Percentiles rank a stretch among this genome's conserved stretches.
Conservation (phyloP, 2,797 vertebrate genomes). For the Thalassophryne amazonica region DNA sequence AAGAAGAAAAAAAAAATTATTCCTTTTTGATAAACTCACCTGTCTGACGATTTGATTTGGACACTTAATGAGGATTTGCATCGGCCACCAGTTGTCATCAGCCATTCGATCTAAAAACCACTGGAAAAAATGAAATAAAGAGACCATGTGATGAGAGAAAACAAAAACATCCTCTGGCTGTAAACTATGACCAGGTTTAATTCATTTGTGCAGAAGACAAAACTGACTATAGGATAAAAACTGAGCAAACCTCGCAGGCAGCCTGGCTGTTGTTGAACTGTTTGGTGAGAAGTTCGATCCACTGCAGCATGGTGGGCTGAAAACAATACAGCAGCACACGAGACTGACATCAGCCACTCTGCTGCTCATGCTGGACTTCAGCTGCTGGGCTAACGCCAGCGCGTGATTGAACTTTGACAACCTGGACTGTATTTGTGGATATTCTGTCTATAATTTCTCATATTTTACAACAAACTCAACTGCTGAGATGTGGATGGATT, state of each 20-base stretch:
- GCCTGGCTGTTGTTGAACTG: slow-evolving; percentile 99
- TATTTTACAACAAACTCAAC: too few relatives aligned
- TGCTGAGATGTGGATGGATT: too few relatives aligned
- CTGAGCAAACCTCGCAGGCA: slow-evolving; percentile 88
- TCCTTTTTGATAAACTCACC: slow-evolving; percentile 76
- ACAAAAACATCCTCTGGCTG: neutral
- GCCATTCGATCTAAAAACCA: slow-evolving; percentile 99
- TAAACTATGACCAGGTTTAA: neutral
- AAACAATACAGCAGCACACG: neutral
- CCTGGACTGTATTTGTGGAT: too few relatives aligned
- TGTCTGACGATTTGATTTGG: slow-evolving; percentile 99
- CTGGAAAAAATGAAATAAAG: slow-evolving; percentile 59
- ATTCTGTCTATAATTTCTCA: too few relatives aligned
- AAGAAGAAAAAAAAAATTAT: neutral
- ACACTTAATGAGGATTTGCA: slow-evolving; percentile 99
- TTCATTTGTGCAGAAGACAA: neutral
- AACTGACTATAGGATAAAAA: rapidly evolving
- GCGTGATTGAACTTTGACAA: too few relatives aligned
- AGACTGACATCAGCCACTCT: neutral
- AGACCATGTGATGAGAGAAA: neutral
- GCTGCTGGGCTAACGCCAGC: too few relatives aligned
- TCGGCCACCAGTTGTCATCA: slow-evolving; percentile 99
- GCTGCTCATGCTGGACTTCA: too few relatives aligned
- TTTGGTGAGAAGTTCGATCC: slow-evolving; percentile 98
- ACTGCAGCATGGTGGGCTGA: slow-evolving; percentile 99